phyloP scores from a whole-genome alignment of 1,140 invertebrate species.

The Leguminivora glycinivorella region DNA sequence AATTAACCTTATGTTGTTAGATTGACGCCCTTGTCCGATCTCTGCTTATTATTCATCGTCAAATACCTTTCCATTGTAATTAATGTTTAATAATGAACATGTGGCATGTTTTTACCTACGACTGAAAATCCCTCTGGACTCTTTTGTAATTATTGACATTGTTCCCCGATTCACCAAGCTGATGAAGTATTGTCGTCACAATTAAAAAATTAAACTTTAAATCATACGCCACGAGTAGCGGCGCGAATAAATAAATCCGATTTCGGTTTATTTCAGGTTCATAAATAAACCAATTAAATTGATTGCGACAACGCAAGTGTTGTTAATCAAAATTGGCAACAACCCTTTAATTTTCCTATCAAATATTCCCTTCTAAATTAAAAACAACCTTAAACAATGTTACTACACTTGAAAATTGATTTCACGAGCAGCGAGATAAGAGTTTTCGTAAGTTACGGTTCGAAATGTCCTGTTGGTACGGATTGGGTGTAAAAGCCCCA shows the following conservation, averaged over 20 bases:
- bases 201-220: not conserved
- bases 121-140: too few relatives aligned
- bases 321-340: constrained; percentile 49
- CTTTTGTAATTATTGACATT: not conserved
- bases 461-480: constrained; percentile 39
- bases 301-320: constrained; percentile 54
- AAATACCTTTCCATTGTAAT: too few relatives aligned
- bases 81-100: too few relatives aligned
- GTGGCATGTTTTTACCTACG: too few relatives aligned
- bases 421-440: not conserved
- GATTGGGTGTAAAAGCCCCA: constrained; percentile 37
- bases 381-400: not conserved
- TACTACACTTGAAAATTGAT: not conserved
- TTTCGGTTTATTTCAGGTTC: constrained; percentile 2
- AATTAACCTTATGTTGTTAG: too few relatives aligned
- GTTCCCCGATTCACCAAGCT: not conserved
- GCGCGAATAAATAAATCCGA: not conserved
- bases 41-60: too few relatives aligned
- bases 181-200: not conserved
- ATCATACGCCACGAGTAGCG: not conserved
- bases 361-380: not conserved
- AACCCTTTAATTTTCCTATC: not conserved
- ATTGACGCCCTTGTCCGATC: too few relatives aligned
- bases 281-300: constrained; percentile 56
- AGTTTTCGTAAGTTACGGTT: not conserved